Percentiles rank a stretch among this genome's conserved stretches.
These are phyloP conservation scores for Arenaria interpres DNA, from an alignment of 2,113 vertebrate species.

Conservation along the genomic window DNA sequence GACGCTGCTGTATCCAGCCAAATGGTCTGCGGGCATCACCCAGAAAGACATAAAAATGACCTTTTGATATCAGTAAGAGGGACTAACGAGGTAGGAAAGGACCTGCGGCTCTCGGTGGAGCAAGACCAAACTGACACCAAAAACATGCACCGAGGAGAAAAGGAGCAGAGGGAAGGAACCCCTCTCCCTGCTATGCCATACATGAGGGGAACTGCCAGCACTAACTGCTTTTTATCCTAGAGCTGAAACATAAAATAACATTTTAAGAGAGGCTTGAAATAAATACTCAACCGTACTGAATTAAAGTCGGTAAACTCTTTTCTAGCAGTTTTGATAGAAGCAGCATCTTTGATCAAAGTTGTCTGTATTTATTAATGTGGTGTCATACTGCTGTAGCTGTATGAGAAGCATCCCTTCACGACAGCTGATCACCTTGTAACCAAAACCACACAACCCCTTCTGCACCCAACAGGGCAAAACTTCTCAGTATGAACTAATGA, in stretches of 20 bases:
- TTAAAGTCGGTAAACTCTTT: neutral
- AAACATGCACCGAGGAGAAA: neutral
- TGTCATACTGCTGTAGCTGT: neutral
- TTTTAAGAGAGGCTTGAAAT: neutral
- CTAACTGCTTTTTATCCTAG: neutral
- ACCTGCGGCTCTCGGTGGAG: neutral
- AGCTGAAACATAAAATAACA: neutral
- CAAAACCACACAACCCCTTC: neutral
- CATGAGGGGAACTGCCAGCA: neutral
- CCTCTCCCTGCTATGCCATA: neutral
- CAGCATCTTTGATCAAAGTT: neutral
- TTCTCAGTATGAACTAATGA: neutral
- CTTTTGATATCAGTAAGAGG: rapidly evolving
- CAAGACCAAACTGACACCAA: neutral
- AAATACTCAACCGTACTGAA: neutral
- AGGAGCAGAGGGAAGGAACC: neutral
- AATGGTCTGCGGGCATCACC: rapidly evolving
- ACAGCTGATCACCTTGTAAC: neutral
- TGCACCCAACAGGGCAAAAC: neutral
- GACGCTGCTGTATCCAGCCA: rapidly evolving
- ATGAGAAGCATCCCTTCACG: neutral
- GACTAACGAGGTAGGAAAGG: neutral
- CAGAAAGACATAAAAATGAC: neutral
- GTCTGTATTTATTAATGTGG: neutral
- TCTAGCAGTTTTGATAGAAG: neutral